Evolutionary conservation across 2,888 invertebrate genomes (phyloP), one percentile per base, ranked within the genome.

Genomic region (Leptinotarsa tumamoca): DNA sequence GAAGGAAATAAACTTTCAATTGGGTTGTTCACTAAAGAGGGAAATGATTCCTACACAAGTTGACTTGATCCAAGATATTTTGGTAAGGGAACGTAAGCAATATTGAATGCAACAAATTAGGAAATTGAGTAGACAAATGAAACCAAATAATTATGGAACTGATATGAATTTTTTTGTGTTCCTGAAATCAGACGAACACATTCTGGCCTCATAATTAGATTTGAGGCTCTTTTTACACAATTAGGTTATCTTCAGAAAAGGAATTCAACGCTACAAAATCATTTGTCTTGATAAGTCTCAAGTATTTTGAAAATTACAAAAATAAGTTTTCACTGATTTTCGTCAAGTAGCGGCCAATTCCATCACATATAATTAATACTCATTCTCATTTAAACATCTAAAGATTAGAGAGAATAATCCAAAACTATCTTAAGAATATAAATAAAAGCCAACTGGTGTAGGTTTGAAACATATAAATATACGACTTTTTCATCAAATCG

Each of bases 381-480:
- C 43, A 43, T 43, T 43, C 43, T 43, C 43, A 43, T 10, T 43
- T 33, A 33, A 33, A 33, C 7, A 33, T 43, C 43, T 43, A 0
- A 10, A 10, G 10, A 10, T 43, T 43, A 43, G 43, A 43, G 10
- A 43, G 43, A 43, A 10, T 13, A 43, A 43, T 43, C 43, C 43
- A 43, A 43, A 43, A 43, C 43, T 33, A n/a, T 63, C 13, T 43
- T 33, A 15, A 2, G 27, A 33, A 3, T 4, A n/a, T 33, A 4
- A 63, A 63, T 33, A 0, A 63, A 63, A 43, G 63, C 63, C 63
- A 27, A 63, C 33, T 63, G 43, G 63, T 63, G 63, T 43, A 63
- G n/a, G 63, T 63, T 7, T 33, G 10, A 2, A 63, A 63, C 58
- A 58, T 58, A 21, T 15, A 23, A 23, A 58, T 58, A 27, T 61